Base-by-base conservation (phyloP, 1,140 invertebrate species). In the Triops cancriformis region DNA sequence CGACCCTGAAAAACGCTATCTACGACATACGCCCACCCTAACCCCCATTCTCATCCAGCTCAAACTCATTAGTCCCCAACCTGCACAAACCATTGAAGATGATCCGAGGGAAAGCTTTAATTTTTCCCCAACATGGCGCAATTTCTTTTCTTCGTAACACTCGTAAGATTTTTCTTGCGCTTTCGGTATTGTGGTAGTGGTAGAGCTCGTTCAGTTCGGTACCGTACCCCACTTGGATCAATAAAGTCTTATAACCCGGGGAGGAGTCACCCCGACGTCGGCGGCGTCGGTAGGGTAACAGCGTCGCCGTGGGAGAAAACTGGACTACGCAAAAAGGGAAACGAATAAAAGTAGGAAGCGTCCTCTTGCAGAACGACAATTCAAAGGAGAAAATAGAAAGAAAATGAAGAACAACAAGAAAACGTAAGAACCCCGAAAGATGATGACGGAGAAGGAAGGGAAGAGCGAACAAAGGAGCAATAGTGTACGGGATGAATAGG, bases 231-330 rank as follows among this genome's bases (percentile, higher is more conserved):
- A 64, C 51, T 64, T 64, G 51, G 51, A 64, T 64, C 51, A 64
- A 64, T 64, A 64, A 64, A 64, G 51, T 64, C 51, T 64, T 64
- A 64, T 64, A 64, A 64, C 23, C n/a, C 51, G 51, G 51, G 51
- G 51, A 64, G 51, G 51, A 64, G 51, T 64, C 51, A 64, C 31
- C 31, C 31, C 31, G 31, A 37, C 31, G 31, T 37, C 31, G 31
- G 51, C 51, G 51, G 23, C n/a, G n/a, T 64, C 51, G 51, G 51
- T 23, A 37, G 31, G 51, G 14, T 23, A 23, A 23, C 23, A 64
- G 51, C 51, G 51, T 64, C 51, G 51, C 51, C 51, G 18, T 23
- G 51, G 23, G 51, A 64, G 23, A 64, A 23, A 23, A 64, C 14
- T 6, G 23, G 51, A 23, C 51, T 37, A 37, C 31, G 31, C 31